These are phyloP conservation scores for Poliocrania exsul DNA, from an alignment of 2,797 vertebrate genomes.

Conservation along the genomic window DNA sequence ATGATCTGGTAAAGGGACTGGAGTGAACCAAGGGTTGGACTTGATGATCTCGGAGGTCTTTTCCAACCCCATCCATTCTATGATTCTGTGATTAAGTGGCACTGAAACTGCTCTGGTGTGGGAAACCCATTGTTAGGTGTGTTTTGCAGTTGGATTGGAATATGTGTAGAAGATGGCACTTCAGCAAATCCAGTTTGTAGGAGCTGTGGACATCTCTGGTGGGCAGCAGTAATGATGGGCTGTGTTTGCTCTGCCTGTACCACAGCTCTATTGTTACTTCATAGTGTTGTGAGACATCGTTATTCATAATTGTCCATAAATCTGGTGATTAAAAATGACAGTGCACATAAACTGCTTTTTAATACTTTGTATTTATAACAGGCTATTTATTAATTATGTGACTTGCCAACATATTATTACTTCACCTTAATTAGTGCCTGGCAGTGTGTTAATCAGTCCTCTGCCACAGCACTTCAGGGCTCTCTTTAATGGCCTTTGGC, in stretches of 20 bases:
- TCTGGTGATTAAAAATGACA: conserved; percentile 36
- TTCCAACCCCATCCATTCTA: too few relatives aligned
- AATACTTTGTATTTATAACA: conserved; percentile 22
- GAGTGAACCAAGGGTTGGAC: too few relatives aligned
- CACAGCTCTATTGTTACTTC: conserved; percentile 2
- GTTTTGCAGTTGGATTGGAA: not conserved
- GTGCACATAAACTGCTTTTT: conserved; percentile 25
- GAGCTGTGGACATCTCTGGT: not conserved
- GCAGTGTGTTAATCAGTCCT: not conserved
- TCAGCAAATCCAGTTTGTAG: not conserved
- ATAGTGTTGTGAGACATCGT: not conserved
- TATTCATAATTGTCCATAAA: conserved; percentile 32
- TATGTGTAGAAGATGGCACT: not conserved
- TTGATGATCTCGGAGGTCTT: too few relatives aligned
- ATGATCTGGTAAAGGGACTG: too few relatives aligned
- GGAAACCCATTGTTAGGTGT: not conserved
- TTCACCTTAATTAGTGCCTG: conserved; percentile 10
- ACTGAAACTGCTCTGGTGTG: not conserved
- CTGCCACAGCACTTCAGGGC: not conserved
- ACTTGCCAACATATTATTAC: conserved; percentile 23
- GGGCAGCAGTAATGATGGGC: not conserved
- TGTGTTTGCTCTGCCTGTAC: not conserved
- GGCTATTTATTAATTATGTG: conserved; percentile 36
- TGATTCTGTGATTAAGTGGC: not conserved
- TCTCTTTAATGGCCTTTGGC: not conserved